A percentile compares a stretch with the other conserved stretches of the same genome.
These are phyloP conservation scores for Anthoscopus minutus DNA, from an alignment of 2,113 vertebrate species.

Conservation along the genomic window DNA sequence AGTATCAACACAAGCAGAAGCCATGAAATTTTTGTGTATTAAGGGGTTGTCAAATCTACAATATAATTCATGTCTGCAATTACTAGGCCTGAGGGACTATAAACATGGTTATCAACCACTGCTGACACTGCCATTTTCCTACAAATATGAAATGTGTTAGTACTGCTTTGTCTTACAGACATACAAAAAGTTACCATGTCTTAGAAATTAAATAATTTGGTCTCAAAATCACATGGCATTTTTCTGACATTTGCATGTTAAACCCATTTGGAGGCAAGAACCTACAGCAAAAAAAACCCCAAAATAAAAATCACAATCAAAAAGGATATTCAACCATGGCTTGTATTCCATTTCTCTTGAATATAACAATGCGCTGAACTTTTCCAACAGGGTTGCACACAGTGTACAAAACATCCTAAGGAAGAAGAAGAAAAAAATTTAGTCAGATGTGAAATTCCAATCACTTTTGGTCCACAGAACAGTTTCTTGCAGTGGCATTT, in stretches of 20 bases:
- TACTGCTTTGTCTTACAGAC: background rate
- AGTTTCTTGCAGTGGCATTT: background rate
- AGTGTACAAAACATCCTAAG: conserved; percentile 88
- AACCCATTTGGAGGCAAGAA: background rate
- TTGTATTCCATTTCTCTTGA: conserved; percentile 95
- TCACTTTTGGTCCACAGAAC: background rate
- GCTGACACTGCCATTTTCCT: background rate
- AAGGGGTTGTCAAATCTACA: background rate
- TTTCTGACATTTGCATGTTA: background rate
- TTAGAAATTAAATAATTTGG: background rate
- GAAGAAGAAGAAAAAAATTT: background rate
- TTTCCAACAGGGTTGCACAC: conserved; percentile 90
- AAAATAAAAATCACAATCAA: background rate
- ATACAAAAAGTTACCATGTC: background rate
- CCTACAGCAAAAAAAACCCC: background rate
- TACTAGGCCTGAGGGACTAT: background rate
- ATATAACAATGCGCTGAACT: conserved; percentile 93
- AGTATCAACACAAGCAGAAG: background rate
- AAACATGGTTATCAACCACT: background rate
- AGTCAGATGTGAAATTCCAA: background rate
- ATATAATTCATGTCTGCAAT: background rate
- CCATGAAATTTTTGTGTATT: background rate
- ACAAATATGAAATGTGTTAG: background rate
- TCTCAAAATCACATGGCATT: background rate
- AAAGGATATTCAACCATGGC: conserved; percentile 99